Conservation (phyloP, 1,140 invertebrate species). For the Drosophila albomicans region DNA sequence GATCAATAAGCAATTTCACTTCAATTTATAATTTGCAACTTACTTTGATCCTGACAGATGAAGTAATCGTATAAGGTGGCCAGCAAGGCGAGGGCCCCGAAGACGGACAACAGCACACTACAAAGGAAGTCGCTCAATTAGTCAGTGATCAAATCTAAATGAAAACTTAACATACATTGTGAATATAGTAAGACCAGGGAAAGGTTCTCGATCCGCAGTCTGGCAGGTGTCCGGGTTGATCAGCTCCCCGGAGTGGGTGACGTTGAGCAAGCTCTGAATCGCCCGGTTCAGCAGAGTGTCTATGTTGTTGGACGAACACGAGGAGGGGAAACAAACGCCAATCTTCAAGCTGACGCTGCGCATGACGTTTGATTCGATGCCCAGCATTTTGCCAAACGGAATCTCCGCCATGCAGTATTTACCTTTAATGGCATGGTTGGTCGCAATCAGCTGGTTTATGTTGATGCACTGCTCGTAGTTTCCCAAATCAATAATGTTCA, state of each 20-base stretch:
- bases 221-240: conserved; percentile 29
- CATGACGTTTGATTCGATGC: not conserved
- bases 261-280: conserved; percentile 29
- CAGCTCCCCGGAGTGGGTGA: not conserved
- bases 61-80: conserved; percentile 60
- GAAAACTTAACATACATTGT: conserved; percentile 51
- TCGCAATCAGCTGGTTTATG: conserved; percentile 36
- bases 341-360: conserved; percentile 1
- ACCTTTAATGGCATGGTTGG: conserved; percentile 30
- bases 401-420: conserved; percentile 60
- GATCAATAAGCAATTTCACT: no score
- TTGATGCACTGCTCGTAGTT: conserved; percentile 68
- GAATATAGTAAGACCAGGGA: conserved; percentile 50
- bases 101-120: conserved; percentile 55
- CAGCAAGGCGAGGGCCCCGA: conserved; percentile 29
- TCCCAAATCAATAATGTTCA: conserved; percentile 58
- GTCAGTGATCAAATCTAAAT: not conserved
- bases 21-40: no score
- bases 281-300: conserved; percentile 37
- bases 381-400: conserved; percentile 41
- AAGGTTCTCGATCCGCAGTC: conserved; percentile 34
- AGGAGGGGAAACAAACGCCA: conserved; percentile 37
- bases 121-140: not conserved
- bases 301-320: conserved; percentile 28
- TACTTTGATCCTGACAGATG: no score